These are phyloP conservation scores for Falco novaeseelandiae DNA, from an alignment of 2,797 vertebrate species.

Conservation along the genomic window DNA sequence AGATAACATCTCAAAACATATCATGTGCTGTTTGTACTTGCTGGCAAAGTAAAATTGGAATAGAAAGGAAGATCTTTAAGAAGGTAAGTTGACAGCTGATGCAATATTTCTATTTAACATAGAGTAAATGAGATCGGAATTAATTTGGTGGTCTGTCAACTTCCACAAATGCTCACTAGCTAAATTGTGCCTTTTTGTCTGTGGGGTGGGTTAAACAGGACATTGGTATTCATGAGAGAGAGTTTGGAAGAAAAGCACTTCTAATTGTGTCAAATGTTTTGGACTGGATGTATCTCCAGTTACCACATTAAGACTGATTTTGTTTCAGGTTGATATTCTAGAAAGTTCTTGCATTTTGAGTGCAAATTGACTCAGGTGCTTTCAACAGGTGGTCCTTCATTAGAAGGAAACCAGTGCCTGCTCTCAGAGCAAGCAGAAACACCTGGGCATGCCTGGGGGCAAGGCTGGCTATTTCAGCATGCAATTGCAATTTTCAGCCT, in stretches of 20 bases:
- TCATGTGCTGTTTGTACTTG: background rate
- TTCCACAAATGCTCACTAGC: background rate
- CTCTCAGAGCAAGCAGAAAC: background rate
- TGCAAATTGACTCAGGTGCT: background rate
- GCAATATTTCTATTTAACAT: background rate
- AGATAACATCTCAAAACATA: background rate
- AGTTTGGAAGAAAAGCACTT: background rate
- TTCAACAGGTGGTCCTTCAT: background rate
- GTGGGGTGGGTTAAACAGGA: background rate
- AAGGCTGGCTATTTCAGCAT: background rate
- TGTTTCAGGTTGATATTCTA: background rate
- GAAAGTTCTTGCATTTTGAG: background rate
- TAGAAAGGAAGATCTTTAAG: background rate
- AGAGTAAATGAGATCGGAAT: background rate
- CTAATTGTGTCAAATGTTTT: background rate
- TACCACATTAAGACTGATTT: background rate
- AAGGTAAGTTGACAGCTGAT: background rate
- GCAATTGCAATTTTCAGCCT: slow-evolving; percentile 31
- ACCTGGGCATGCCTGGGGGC: background rate
- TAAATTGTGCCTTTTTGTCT: background rate
- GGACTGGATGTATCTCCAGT: background rate
- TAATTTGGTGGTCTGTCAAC: background rate
- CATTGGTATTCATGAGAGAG: background rate
- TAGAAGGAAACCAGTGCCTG: background rate
- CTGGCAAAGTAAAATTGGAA: background rate